Evolutionary conservation across 2,888 invertebrate genomes (phyloP).

Genomic region (Marronus borbonicus): DNA sequence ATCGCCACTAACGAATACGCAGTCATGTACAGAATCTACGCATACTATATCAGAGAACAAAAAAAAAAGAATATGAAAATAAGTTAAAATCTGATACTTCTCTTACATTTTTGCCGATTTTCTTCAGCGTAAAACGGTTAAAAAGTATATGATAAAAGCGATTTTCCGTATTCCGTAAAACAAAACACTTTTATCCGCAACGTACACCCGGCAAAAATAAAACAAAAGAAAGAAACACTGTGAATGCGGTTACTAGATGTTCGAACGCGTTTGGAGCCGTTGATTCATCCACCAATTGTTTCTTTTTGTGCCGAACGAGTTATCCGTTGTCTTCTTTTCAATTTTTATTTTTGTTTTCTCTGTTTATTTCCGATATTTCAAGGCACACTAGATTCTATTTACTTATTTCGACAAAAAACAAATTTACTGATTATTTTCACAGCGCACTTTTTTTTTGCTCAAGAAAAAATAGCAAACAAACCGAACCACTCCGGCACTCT

Average conservation of each 20-base stretch:
- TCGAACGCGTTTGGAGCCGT: background rate
- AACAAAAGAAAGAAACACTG: background rate
- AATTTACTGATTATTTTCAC: background rate
- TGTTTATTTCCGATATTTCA: no score
- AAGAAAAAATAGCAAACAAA: background rate
- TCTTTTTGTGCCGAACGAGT: background rate
- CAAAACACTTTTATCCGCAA: slow-evolving; percentile 1
- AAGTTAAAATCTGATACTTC: no score
- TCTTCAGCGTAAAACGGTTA: no score
- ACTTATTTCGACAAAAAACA: background rate
- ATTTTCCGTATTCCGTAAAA: background rate
- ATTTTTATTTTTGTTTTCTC: background rate
- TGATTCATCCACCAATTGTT: slow-evolving; percentile 11
- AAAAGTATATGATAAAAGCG: no score
- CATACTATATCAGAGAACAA: no score
- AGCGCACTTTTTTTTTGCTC: background rate
- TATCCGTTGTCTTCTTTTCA: background rate
- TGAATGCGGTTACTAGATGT: background rate
- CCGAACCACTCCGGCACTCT: no score
- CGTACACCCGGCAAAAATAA: background rate
- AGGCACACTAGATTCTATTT: slow-evolving; percentile 1
- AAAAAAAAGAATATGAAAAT: no score
- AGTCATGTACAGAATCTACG: no score
- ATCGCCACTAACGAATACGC: no score
- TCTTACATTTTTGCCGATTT: no score